phyloP scores from a whole-genome alignment of 2,888 invertebrate species.

The Limnephilus rhombicus region DNA sequence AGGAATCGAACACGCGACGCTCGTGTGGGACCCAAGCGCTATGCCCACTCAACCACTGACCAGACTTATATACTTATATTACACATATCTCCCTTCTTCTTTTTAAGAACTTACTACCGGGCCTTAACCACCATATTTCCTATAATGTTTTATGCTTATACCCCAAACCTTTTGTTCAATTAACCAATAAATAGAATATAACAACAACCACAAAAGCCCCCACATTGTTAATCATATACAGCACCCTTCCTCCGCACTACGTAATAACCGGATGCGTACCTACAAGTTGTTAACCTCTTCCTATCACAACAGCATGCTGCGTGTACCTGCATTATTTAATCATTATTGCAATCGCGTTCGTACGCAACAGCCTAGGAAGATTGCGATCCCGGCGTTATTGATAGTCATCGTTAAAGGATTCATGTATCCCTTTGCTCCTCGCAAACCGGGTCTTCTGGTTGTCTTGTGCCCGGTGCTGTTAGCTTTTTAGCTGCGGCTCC shows the following conservation, averaged over 20 bases:
- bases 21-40: too few species aligned
- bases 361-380: neutral
- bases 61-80: too few species aligned
- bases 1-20: too few species aligned
- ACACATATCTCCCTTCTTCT: too few species aligned
- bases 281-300: neutral
- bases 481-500: conserved; percentile 25
- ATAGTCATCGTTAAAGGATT: neutral
- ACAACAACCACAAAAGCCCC: neutral
- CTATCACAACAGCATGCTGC: neutral
- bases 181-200: neutral
- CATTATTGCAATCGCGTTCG: neutral
- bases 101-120: too few species aligned
- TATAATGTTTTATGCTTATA: too few species aligned
- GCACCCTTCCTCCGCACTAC: neutral
- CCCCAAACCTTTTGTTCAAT: neutral
- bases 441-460: conserved; percentile 15
- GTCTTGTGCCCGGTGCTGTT: neutral
- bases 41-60: too few species aligned
- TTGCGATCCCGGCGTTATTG: neutral
- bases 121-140: too few species aligned
- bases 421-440: neutral
- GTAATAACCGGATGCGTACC: neutral
- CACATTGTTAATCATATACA: neutral
- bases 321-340: neutral